Base-by-base conservation (phyloP, 2,888 invertebrate species). In the Herminia tarsipennalis region DNA sequence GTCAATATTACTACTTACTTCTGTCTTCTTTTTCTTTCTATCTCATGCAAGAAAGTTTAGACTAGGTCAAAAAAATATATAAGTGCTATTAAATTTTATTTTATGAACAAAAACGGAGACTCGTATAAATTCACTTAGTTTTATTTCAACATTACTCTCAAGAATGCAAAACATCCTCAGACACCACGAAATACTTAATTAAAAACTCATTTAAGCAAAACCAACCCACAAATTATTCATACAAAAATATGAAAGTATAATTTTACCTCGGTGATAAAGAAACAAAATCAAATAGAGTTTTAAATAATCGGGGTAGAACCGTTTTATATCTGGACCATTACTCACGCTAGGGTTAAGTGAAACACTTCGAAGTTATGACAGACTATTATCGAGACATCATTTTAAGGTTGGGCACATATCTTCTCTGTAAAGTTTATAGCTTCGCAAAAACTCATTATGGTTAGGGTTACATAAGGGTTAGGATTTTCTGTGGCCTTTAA, bases 351-450 rank as follows among this genome's bases (percentile, higher is more conserved):
- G 56, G 55, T 62, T 59, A 64, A 70, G 56, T 62, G 59, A 67
- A 66, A 65, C 52, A 61, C 56, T 60, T 36, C 21, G 41, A 55
- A 65, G 65, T 67, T 73, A 73, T 71, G 66, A 60, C 59, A 56
- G 68, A 46, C 63, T 73, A 70, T 73, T 67, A 73, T 71, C 66
- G 65, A 66, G 54, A 61, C 66, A 66, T 67, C 62, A 66, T 70
- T 72, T 67, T 50, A 66, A 64, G 70, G 69, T 68, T 65, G 61
- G 71, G 57, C 58, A 65, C 58, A 56, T 51, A 52, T 66, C 49
- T 61, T 48, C 3, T 50, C 52, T 43, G 37, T 58, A 61, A 58
- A 64, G 40, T 64, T 64, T 61, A 61, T 50, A 45, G 37, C 24
- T 38, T 47, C 33, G 20, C 39, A 43, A 59, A 51, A 66, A 44